Base-by-base conservation (phyloP, 2,113 vertebrate species). In the Corydoras maculifer region DNA sequence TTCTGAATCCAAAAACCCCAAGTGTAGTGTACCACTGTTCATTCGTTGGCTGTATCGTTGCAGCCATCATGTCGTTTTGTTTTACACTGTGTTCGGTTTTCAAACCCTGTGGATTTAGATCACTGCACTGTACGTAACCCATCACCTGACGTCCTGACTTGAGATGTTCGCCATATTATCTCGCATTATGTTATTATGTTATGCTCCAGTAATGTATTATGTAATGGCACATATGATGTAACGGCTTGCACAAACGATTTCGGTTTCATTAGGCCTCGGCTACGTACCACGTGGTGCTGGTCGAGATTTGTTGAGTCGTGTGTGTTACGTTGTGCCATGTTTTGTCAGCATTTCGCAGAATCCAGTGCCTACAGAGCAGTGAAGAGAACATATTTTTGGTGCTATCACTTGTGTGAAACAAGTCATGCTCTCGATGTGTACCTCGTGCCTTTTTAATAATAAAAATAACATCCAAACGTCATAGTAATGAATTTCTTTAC, bases 361-460 rank as follows among this genome's bases (percentile, higher is more conserved):
- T 77, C 76, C 70, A 75, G 85, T 90, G 86, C 87, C 87, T 88
- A 79, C 82, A 64, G 55, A 59, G 72, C 76, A 80, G 64, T 80
- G 83, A 80, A 79, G 68, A 84, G 75, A 48, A 70, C 54, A 49
- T 61, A 80, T 85, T 86, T 86, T 87, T 92, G 92, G 92, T 93
- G 91, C 92, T 93, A 86, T 89, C 73, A 78, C 87, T 80, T 83
- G 78, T 84, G 78, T 15, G 67, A 68, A 88, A 84, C 83, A 81
- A 82, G 81, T 80, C 81, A 86, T 70, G 81, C 68, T 81, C 64
- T 87, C 71, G 79, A 78, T 87, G 75, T 87, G 76, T 78, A 80
- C 80, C 84, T 78, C 75, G 82, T 86, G 84, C 82, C 83, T 90
- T 90, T 90, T 83, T 87, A 87, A 80, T 84, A 91, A 91, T 91